A percentile compares a stretch with the other conserved stretches of the same genome.
Conservation (phyloP, 2,113 vertebrate species). For the Chloroceryle aenea region DNA sequence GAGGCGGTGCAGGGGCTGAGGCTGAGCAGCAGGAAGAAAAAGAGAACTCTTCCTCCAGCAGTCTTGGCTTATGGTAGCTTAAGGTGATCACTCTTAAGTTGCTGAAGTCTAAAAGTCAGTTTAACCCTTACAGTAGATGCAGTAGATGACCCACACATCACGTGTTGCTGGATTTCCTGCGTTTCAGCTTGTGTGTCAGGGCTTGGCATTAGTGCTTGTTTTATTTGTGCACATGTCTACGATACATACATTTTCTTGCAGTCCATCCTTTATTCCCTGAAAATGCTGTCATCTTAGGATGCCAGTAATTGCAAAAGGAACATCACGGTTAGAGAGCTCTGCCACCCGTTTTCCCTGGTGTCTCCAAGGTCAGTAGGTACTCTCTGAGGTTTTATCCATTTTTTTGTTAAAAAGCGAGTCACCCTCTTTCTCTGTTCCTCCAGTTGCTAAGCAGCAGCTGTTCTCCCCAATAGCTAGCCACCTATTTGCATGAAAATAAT, state of each 20-base stretch:
- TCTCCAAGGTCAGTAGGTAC: not conserved
- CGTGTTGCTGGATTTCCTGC: not conserved
- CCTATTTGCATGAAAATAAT: slow-evolving; percentile 66
- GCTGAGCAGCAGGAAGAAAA: not conserved
- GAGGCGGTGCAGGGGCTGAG: not conserved
- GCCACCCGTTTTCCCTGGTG: not conserved
- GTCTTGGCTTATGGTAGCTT: not conserved
- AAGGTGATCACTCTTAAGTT: not conserved
- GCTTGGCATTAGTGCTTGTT: not conserved
- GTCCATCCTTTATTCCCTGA: not conserved
- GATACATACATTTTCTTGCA: not conserved
- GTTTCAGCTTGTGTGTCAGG: not conserved
- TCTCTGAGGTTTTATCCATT: not conserved
- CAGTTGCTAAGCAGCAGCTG: slow-evolving; percentile 70
- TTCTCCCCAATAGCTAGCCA: slow-evolving; percentile 53
- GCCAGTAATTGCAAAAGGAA: not conserved
- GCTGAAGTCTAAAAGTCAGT: not conserved
- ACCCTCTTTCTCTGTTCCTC: slow-evolving; percentile 39
- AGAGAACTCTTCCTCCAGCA: not conserved
- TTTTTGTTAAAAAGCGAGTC: slow-evolving; percentile 22
- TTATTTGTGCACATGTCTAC: not conserved
- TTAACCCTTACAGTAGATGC: not conserved
- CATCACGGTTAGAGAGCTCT: not conserved
- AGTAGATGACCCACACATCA: no score
- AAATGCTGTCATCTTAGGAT: not conserved